These are phyloP conservation scores for Zophobas morio DNA, from an alignment of 1,140 invertebrate species.

Conservation along the genomic window DNA sequence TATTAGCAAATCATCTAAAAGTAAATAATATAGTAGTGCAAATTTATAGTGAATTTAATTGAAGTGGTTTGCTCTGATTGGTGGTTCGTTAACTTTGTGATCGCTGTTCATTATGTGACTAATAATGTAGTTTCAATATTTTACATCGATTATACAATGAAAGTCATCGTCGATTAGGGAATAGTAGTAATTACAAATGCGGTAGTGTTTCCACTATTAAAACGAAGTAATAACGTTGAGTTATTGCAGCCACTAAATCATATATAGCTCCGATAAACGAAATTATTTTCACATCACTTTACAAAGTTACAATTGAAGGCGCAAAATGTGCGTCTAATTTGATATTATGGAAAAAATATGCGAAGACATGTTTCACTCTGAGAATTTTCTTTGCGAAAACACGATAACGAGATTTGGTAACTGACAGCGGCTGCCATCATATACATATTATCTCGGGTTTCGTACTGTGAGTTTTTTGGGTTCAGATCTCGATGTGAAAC, in stretches of 20 bases:
- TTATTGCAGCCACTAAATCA: slow-evolving; percentile 13
- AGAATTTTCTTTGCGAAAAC: background rate
- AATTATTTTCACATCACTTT: background rate
- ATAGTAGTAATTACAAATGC: slow-evolving; percentile 18
- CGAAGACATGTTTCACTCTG: background rate
- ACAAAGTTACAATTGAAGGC: background rate
- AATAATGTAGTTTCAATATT: background rate
- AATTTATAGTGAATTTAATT: slow-evolving; percentile 10
- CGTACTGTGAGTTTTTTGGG: background rate
- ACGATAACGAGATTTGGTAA: too few species aligned
- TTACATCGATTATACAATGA: slow-evolving; percentile 3
- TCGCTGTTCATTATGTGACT: background rate
- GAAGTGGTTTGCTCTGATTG: background rate
- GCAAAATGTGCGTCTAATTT: background rate
- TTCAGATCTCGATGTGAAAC: background rate
- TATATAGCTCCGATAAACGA: background rate
- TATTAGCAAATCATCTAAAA: background rate
- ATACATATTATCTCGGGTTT: too few species aligned
- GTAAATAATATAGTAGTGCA: background rate
- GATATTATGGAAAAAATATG: background rate
- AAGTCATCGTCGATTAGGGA: slow-evolving; percentile 5
- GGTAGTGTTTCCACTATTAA: slow-evolving; percentile 6
- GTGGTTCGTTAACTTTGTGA: background rate
- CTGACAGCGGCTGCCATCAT: too few species aligned
- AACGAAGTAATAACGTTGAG: slow-evolving; percentile 3